Evolutionary conservation across 1,140 invertebrate species (phyloP).

Genomic region (Caerostris extrusa): DNA sequence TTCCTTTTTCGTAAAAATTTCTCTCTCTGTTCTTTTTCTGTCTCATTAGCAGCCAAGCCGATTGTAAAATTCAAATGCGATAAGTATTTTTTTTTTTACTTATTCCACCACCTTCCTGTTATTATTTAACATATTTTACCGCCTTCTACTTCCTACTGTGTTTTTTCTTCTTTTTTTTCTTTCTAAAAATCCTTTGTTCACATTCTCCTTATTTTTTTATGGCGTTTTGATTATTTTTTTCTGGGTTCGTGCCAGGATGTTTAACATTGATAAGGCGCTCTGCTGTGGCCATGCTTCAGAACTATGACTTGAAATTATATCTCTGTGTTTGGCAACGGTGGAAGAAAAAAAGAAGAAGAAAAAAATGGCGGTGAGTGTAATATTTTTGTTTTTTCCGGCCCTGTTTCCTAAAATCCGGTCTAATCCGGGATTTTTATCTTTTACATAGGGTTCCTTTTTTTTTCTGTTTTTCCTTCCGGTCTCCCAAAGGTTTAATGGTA

Average conservation of each 20-base stretch:
- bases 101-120: background rate
- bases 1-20: too few relatives aligned
- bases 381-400: background rate
- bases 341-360: background rate
- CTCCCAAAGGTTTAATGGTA: too few relatives aligned
- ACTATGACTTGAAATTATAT: conserved; percentile 38
- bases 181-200: conserved; percentile 19
- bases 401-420: too few relatives aligned
- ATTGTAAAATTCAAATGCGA: conserved; percentile 58
- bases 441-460: too few relatives aligned
- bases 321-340: background rate
- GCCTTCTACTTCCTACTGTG: background rate
- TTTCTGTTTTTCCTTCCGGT: background rate
- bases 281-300: background rate
- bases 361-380: too few relatives aligned
- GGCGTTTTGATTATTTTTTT: background rate
- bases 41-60: background rate
- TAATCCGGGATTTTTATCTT: too few relatives aligned
- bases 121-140: conserved; percentile 38
- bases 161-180: background rate
- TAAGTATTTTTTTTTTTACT: conserved; percentile 40
- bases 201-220: background rate
- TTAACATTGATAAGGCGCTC: conserved; percentile 3
- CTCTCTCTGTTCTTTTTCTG: too few relatives aligned
- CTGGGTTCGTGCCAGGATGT: conserved; percentile 31